Percentiles rank a stretch among this genome's conserved stretches.
These are phyloP conservation scores for Drosophila nigritarsus DNA, from an alignment of 2,888 invertebrate genomes.

Conservation along the genomic window DNA sequence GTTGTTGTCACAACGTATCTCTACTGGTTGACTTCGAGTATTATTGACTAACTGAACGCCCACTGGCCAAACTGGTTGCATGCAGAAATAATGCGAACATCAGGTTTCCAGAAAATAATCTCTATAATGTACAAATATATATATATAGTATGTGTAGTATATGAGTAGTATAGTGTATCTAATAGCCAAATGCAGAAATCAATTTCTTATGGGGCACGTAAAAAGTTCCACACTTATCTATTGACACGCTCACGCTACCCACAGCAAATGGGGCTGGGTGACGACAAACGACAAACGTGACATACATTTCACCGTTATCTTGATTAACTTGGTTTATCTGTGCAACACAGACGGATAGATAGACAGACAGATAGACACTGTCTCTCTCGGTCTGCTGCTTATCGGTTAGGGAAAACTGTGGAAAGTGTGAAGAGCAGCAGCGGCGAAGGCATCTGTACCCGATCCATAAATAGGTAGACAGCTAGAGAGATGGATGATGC, in stretches of 20 bases:
- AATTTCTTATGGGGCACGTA: conserved; percentile 64
- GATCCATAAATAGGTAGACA: conserved; percentile 1
- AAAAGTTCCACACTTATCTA: conserved; percentile 12
- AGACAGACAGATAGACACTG: conserved; percentile 2
- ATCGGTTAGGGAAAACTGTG: conserved; percentile 38
- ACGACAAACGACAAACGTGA: conserved; percentile 65
- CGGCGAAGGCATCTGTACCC: conserved; percentile 22
- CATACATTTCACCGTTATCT: conserved; percentile 69
- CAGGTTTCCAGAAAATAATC: conserved; percentile 42
- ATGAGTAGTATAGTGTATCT: conserved; percentile 12
- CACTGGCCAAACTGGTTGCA: conserved; percentile 64
- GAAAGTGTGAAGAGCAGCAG: conserved; percentile 20
- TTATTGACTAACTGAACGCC: conserved; percentile 62
- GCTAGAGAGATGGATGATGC: conserved; percentile 11
- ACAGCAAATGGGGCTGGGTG: conserved; percentile 35
- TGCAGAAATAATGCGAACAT: conserved; percentile 26
- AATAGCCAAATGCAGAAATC: conserved; percentile 59
- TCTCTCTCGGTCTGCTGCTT: conserved; percentile 24
- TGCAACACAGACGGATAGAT: not conserved
- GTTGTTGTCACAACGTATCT: conserved; percentile 44
- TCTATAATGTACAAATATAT: not conserved
- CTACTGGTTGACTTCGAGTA: conserved; percentile 17
- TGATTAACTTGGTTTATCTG: conserved; percentile 46
- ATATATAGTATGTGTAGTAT: not conserved
- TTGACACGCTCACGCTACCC: conserved; percentile 49